phyloP scores from a whole-genome alignment of 2,797 vertebrate genomes.

The Picus viridis region DNA sequence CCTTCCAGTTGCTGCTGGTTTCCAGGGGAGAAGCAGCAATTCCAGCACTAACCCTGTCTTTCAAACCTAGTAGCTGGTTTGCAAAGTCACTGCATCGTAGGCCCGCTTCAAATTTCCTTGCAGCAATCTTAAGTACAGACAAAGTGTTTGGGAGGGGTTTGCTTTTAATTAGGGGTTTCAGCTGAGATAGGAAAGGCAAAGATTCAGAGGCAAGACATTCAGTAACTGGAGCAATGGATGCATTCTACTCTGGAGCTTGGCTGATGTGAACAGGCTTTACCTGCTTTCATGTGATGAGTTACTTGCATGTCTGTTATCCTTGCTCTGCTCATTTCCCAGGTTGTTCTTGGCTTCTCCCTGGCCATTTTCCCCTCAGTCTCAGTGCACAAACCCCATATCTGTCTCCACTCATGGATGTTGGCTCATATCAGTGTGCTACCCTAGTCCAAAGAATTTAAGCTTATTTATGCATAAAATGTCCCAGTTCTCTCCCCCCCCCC shows the following conservation, averaged over 20 bases:
- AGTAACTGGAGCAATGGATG: not conserved
- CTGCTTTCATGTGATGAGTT: not conserved
- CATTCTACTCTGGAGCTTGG: not conserved
- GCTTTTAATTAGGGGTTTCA: not conserved
- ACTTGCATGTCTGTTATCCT: not conserved
- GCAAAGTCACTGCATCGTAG: not conserved
- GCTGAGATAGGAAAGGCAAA: not conserved
- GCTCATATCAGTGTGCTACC: not conserved
- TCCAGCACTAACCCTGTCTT: not conserved
- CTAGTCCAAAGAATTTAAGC: not conserved
- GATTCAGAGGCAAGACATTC: not conserved
- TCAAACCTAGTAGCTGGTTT: not conserved
- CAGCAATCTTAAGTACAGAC: not conserved
- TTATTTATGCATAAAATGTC: not conserved
- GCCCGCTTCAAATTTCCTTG: not conserved
- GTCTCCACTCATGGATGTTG: not conserved
- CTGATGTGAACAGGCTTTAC: not conserved
- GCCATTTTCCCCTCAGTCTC: not conserved
- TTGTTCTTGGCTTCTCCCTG: not conserved
- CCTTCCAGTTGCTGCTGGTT: not conserved
- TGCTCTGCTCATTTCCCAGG: not conserved
- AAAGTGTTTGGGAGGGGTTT: not conserved
- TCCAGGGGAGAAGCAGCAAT: not conserved
- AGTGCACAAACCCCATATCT: not conserved
- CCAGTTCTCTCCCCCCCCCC: not conserved